These are phyloP conservation scores for Regulus satrapa DNA, from an alignment of 2,113 vertebrate genomes.

Conservation along the genomic window DNA sequence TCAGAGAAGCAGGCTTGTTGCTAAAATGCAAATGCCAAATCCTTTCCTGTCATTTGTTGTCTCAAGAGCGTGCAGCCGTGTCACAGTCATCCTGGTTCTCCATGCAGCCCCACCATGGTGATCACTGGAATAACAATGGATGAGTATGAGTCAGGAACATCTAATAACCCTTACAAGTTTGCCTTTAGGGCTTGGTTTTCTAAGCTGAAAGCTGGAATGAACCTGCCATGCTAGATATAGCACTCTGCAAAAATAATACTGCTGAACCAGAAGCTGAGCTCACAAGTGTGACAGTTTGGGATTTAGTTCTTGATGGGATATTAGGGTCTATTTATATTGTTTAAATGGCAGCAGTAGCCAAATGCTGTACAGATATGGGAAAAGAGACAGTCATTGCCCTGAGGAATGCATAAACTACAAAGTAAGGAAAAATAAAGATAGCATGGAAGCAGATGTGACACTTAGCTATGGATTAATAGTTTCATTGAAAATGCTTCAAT, in stretches of 20 bases:
- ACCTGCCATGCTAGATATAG: background rate
- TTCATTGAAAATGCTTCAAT: background rate
- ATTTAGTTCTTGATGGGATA: background rate
- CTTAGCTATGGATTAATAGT: background rate
- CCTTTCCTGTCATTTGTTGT: background rate
- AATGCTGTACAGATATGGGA: background rate
- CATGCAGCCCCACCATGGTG: background rate
- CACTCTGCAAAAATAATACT: background rate
- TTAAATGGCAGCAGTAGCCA: background rate
- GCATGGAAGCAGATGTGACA: background rate
- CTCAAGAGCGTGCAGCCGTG: background rate
- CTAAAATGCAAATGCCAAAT: background rate
- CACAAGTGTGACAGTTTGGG: background rate
- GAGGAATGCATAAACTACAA: background rate
- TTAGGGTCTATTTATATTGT: background rate
- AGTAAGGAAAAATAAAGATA: background rate
- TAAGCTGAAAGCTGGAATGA: background rate
- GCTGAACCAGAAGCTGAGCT: background rate
- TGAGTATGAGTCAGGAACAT: background rate
- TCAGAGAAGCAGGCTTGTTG: background rate
- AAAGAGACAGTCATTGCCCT: background rate
- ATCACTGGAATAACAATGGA: background rate
- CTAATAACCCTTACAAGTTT: background rate
- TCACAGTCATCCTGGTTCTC: background rate
- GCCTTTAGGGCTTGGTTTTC: background rate